phyloP scores from a whole-genome alignment of 2,113 vertebrate species.

The Murina feae region DNA sequence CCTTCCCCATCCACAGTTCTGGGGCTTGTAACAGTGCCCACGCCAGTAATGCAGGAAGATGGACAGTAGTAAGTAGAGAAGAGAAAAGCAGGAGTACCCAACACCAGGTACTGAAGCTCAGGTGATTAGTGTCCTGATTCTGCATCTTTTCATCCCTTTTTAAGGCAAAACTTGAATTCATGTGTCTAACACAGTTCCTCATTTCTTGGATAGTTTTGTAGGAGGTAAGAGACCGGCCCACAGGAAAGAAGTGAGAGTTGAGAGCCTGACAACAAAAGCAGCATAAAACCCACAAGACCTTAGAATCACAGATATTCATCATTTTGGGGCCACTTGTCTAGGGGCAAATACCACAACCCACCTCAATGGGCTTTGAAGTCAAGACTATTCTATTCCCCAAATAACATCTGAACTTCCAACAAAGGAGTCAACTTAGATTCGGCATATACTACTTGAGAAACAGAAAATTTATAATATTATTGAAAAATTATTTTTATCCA shows the following conservation, averaged over 20 bases:
- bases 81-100: not conserved
- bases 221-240: not conserved
- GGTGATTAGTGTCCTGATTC: not conserved
- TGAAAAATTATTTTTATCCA: slow-evolving; percentile 26
- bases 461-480: not conserved
- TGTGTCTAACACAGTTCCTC: not conserved
- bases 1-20: not conserved
- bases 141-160: not conserved
- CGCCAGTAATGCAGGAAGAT: accelerated
- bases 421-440: not conserved
- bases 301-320: not conserved
- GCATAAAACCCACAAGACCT: not conserved
- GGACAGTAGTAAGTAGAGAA: no score
- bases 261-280: not conserved
- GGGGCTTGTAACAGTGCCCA: not conserved
- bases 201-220: not conserved
- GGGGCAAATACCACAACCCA: not conserved
- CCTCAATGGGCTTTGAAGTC: not conserved
- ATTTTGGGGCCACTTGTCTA: not conserved
- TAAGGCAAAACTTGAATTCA: not conserved
- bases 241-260: not conserved
- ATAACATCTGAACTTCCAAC: not conserved
- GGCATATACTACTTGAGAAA: not conserved
- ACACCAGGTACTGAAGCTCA: not conserved
- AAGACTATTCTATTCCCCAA: not conserved